Conservation (phyloP, 2,797 vertebrate genomes). For the Rhynchotus rufescens region DNA sequence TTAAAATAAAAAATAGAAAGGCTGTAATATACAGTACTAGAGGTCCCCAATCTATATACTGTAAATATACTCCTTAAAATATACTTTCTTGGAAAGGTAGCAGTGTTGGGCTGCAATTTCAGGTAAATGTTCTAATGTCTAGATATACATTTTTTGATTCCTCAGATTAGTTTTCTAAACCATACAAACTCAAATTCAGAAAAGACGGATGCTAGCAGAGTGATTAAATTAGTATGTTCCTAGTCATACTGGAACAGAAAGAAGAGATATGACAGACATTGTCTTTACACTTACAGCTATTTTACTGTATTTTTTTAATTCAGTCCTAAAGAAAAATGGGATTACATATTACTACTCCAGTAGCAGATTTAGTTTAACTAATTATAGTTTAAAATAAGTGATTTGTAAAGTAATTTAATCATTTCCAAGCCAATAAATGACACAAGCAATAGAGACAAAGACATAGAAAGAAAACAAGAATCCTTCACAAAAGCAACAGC, state of each 20-base stretch:
- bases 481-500: background rate
- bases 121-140: background rate
- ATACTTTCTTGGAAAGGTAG: background rate
- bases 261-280: background rate
- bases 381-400: background rate
- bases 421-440: background rate
- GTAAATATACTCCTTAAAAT: background rate
- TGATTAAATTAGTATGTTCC: background rate
- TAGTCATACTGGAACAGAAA: background rate
- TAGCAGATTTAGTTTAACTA: background rate
- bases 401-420: background rate
- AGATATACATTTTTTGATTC: background rate
- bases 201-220: accelerated
- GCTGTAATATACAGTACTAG: background rate
- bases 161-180: background rate
- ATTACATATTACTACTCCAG: background rate
- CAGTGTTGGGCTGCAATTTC: background rate
- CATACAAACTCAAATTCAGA: background rate
- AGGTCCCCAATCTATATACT: background rate
- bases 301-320: background rate
- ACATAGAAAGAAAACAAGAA: background rate
- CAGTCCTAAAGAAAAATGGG: background rate
- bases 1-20: background rate
- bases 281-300: background rate
- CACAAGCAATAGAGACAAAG: background rate